Base-by-base conservation (phyloP, 30 jellyfish, hydroid and myxozoan species). In the Euphysa ruthae region DNA sequence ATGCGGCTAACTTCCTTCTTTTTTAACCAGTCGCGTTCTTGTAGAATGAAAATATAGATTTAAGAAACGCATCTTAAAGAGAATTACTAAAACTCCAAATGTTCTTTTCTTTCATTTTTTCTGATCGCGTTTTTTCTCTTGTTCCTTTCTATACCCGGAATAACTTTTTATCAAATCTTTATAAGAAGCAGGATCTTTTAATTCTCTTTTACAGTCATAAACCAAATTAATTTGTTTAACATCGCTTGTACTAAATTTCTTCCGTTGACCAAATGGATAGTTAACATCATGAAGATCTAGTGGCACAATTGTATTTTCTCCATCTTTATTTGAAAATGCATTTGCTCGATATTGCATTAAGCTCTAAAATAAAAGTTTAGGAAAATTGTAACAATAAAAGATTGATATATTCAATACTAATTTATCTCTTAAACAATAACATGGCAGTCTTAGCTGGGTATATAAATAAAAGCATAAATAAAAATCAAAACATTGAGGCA, bases 301-400 rank as follows among this genome's bases (percentile, higher is more conserved):
- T 5, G 69, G 69, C 16, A 43, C 25, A 19, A 68, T 14, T 31
- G 80, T 68, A 16, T 68, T 55, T 14, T 16, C 49, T 44, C 80
- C 80, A 35, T 68, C 49, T 20, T 28, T 68, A n/a, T n/a, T n/a
- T 42, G 80, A 43, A 3, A 68, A 68, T 4, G 80, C 80, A 27
- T 68, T 54, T 8, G 21, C 21, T 68, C 80, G 74, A 52, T 68
- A 68, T 43, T 68, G 80, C 80, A 68, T 68, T 20, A 68, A 51
- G 27, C 80, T 68, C 80, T 68, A 43, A 25, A 58, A 19, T 8
- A 38, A 38, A 38, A 38, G n/a, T n/a, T n/a, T n/a, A n/a, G n/a
- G n/a, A n/a, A n/a, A n/a, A n/a, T n/a, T n/a, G n/a, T n/a, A n/a
- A n/a, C n/a, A n/a, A n/a, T n/a, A n/a, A n/a, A n/a, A n/a, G n/a